These are phyloP conservation scores for Platichthys stellatus DNA, from an alignment of 2,113 vertebrate genomes.

Conservation along the genomic window DNA sequence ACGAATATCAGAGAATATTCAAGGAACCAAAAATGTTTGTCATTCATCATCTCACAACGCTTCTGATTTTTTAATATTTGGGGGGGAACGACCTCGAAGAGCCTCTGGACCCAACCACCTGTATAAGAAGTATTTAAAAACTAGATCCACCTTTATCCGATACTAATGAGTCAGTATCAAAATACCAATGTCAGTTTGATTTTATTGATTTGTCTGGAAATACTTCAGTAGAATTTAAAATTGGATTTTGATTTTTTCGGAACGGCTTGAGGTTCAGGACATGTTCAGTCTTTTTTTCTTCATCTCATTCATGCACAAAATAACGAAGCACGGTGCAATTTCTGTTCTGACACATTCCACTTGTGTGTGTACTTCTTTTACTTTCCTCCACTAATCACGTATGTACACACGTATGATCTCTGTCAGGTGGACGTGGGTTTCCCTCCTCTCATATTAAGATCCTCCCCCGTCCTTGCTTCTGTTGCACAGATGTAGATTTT, in stretches of 20 bases:
- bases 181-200: no score
- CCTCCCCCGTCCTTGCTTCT: slow-evolving; percentile 20
- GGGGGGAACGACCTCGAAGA: no score
- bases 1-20: no score
- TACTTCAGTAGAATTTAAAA: no score
- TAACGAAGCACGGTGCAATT: slow-evolving; percentile 57
- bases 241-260: neutral
- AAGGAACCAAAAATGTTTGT: no score
- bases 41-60: no score
- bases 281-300: slow-evolving; percentile 41
- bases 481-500: slow-evolving; percentile 40
- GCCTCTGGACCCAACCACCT: no score
- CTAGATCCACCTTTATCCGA: no score
- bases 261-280: slow-evolving; percentile 52
- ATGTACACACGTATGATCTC: slow-evolving; percentile 10
- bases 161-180: no score
- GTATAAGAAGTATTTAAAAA: no score
- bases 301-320: slow-evolving; percentile 51
- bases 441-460: slow-evolving; percentile 2
- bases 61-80: no score
- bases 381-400: slow-evolving; percentile 23
- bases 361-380: slow-evolving; percentile 7
- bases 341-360: slow-evolving; percentile 65
- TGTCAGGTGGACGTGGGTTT: slow-evolving; percentile 27
- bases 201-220: no score